Conservation (phyloP, 2,797 vertebrate species). For the Alectoris magna region DNA sequence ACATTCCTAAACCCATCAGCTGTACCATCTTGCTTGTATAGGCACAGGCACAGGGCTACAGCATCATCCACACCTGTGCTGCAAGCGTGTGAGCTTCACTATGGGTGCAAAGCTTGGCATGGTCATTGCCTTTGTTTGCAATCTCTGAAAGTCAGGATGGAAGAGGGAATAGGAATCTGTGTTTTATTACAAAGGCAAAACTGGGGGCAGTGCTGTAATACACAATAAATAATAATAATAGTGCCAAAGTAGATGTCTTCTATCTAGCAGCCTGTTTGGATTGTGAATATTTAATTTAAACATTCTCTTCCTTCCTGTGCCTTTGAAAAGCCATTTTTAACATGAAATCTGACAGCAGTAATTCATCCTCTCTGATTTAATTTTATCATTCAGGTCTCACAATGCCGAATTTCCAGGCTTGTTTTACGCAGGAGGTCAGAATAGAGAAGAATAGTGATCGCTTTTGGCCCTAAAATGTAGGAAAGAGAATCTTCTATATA, state of each 20-base stretch:
- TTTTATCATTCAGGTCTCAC: not conserved
- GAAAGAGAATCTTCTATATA: not conserved
- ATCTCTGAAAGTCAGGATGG: not conserved
- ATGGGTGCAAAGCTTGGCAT: not conserved
- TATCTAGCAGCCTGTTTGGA: not conserved
- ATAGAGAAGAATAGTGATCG: not conserved
- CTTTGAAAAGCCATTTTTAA: not conserved
- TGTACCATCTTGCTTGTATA: accelerated
- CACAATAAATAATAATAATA: not conserved
- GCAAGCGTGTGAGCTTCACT: not conserved
- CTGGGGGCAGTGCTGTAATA: not conserved
- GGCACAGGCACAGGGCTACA: not conserved
- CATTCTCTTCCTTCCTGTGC: not conserved
- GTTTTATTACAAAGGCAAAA: not conserved
- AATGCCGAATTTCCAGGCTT: not conserved
- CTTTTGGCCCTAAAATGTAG: not conserved
- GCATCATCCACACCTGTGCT: not conserved
- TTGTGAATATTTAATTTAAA: not conserved
- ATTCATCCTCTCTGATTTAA: not conserved
- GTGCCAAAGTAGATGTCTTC: not conserved
- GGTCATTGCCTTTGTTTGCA: slow-evolving; percentile 20
- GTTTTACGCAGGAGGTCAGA: not conserved
- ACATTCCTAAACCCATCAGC: not conserved
- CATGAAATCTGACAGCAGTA: not conserved
- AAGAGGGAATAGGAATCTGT: not conserved